These are phyloP conservation scores for Oryzias sinensis DNA, from an alignment of 2,797 vertebrate species.

Conservation along the genomic window DNA sequence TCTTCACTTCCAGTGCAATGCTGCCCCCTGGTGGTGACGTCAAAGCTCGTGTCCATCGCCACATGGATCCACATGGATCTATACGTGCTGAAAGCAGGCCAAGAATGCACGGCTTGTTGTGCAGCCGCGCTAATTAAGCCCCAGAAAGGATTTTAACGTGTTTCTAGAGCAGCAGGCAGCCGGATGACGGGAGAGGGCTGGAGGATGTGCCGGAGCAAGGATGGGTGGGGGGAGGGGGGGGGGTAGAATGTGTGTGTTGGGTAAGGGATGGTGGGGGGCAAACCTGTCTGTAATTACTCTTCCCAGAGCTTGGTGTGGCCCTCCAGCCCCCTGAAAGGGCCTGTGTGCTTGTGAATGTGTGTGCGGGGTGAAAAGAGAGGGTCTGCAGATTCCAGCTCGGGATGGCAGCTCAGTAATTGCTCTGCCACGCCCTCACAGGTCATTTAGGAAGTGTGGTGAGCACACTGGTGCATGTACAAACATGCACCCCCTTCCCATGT, in stretches of 20 bases:
- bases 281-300: conserved; percentile 77
- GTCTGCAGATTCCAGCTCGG: conserved; percentile 54
- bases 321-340: conserved; percentile 49
- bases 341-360: conserved; percentile 36
- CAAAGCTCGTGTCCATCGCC: background rate
- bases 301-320: conserved; percentile 60
- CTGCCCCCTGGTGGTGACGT: conserved; percentile 59
- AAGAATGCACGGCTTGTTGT: conserved; percentile 79
- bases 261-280: conserved; percentile 15
- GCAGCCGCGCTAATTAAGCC: conserved; percentile 81
- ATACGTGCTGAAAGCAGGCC: conserved; percentile 55
- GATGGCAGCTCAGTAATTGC: conserved; percentile 65
- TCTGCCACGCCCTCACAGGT: conserved; percentile 66
- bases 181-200: conserved; percentile 71
- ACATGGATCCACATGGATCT: conserved; percentile 19
- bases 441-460: conserved; percentile 55
- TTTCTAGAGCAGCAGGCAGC: conserved; percentile 79
- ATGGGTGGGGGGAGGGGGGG: conserved; percentile 12
- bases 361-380: conserved; percentile 48
- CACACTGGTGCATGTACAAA: conserved; percentile 18
- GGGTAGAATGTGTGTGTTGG: too few relatives aligned
- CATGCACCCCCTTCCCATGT: conserved; percentile 33
- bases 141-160: conserved; percentile 75
- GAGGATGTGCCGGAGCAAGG: conserved; percentile 29
- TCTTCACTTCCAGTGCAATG: conserved; percentile 21